Evolutionary conservation across 1,140 invertebrate species (phyloP), one percentile per base, ranked within the genome.

Genomic region (Tetramorium alpestre): DNA sequence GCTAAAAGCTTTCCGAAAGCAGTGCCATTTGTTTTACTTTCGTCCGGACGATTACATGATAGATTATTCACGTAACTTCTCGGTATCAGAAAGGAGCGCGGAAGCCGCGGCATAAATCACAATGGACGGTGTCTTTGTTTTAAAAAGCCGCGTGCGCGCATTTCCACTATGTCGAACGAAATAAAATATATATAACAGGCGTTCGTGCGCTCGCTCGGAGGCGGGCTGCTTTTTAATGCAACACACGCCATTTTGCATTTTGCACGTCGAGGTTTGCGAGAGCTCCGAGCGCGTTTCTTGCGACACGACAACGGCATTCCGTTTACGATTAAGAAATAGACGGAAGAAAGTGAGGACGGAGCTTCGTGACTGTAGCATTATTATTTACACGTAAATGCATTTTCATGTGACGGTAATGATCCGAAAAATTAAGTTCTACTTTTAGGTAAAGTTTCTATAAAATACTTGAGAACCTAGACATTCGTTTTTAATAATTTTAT

Each of bases 1-100:
- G 80, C 80, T 84, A 84, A 84, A 84, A 84, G 80, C 80, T 84
- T 84, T 75, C 38, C 80, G 80, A 75, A 84, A 84, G 80, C 80
- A 84, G 54, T 75, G 69, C 80, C 69, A 84, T 84, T 84, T 84
- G 80, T 84, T 84, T 84, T 84, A 84, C 69, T 84, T 84, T 84
- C 56, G 54, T n/a, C 13, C 56, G 56, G n/a, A n/a, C 80, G 80
- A 84, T 84, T 84, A 84, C 69, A 84, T 84, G 80, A 84, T 84
- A 84, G 80, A 84, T 84, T 84, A 84, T 84, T 84, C 80, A 84
- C 69, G 80, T 84, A 84, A 84, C 80, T 75, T 69, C 54, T 56
- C 4, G 54, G 80, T 84, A 84, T 84, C 80, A 84, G 80, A 84
- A 84, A 75, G 69, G 41, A 73, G 69, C 69, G 69, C 44, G 54